phyloP scores from a whole-genome alignment of 1,140 invertebrate genomes.

The Drosophila parabipectinata region DNA sequence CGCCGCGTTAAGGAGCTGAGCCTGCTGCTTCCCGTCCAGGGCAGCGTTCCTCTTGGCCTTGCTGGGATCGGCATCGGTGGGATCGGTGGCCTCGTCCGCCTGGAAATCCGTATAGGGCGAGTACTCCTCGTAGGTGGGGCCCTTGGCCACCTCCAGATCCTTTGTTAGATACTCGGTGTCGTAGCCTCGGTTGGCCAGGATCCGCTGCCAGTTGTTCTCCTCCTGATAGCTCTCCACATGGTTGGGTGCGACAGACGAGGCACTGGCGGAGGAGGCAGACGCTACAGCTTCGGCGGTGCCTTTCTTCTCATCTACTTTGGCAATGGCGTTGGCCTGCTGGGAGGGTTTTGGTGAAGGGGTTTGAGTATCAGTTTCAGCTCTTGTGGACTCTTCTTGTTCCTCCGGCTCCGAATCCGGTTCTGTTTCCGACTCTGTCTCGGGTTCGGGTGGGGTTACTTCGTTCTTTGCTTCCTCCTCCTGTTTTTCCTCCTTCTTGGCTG shows the following conservation, averaged over 20 bases:
- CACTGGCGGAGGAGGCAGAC: background rate
- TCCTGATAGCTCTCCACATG: constrained; percentile 3
- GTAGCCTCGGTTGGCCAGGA: constrained; percentile 68
- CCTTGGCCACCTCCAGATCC: constrained; percentile 34
- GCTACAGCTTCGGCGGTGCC: constrained; percentile 2
- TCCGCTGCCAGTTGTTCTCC: constrained; percentile 42
- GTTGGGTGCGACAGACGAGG: background rate
- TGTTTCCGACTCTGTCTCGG: background rate
- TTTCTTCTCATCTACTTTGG: background rate
- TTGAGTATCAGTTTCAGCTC: background rate
- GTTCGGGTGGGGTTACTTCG: background rate
- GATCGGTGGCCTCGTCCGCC: constrained; percentile 13
- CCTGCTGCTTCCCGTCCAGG: constrained; percentile 25
- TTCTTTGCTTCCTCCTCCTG: constrained; percentile 9
- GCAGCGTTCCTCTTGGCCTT: constrained; percentile 32
- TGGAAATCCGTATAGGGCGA: constrained; percentile 28
- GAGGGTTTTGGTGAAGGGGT: background rate
- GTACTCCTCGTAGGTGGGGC: constrained; percentile 36
- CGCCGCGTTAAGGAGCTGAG: constrained; percentile 50
- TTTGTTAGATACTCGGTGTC: constrained; percentile 60
- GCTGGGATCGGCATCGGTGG: constrained; percentile 4
- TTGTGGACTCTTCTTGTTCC: background rate
- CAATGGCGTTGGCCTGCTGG: constrained; percentile 12
- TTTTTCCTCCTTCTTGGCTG: background rate
- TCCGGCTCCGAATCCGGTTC: constrained; percentile 18